Evolutionary conservation across 2,113 vertebrate species (phyloP).

Genomic region (Hypanus sabinus): DNA sequence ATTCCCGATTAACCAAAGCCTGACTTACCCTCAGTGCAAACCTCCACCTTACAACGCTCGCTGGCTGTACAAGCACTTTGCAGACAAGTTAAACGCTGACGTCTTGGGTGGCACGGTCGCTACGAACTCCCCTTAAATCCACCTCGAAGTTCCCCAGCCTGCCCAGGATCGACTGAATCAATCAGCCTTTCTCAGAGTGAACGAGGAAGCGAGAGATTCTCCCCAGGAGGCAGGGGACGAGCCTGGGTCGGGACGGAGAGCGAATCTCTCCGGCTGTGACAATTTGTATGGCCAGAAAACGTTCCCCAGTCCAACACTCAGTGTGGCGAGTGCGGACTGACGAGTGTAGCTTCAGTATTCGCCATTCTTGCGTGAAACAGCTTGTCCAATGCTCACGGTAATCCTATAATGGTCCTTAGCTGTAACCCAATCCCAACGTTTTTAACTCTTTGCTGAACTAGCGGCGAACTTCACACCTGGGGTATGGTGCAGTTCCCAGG

Average conservation of each 20-base stretch:
- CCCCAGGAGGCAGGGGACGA: background rate
- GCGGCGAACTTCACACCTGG: background rate
- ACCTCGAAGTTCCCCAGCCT: background rate
- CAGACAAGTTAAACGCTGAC: background rate
- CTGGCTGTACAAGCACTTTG: background rate
- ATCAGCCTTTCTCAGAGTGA: background rate
- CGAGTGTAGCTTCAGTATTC: background rate
- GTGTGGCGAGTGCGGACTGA: too few species aligned
- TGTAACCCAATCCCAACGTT: background rate
- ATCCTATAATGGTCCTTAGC: background rate
- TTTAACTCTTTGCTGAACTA: background rate
- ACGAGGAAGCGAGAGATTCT: background rate
- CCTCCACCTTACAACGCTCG: background rate
- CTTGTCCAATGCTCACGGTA: background rate
- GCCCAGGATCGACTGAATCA: background rate
- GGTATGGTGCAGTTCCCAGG: background rate
- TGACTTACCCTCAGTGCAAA: background rate
- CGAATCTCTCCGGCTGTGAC: background rate
- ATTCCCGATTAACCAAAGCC: background rate
- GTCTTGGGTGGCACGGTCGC: background rate
- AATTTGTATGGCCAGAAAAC: background rate
- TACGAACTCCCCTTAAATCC: background rate
- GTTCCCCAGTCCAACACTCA: too few species aligned
- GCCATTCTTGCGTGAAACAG: background rate
- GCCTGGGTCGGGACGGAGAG: background rate